A percentile compares a stretch with the other conserved stretches of the same genome.
Conservation (phyloP, 2,797 vertebrate genomes). For the Sphenodon punctatus region DNA sequence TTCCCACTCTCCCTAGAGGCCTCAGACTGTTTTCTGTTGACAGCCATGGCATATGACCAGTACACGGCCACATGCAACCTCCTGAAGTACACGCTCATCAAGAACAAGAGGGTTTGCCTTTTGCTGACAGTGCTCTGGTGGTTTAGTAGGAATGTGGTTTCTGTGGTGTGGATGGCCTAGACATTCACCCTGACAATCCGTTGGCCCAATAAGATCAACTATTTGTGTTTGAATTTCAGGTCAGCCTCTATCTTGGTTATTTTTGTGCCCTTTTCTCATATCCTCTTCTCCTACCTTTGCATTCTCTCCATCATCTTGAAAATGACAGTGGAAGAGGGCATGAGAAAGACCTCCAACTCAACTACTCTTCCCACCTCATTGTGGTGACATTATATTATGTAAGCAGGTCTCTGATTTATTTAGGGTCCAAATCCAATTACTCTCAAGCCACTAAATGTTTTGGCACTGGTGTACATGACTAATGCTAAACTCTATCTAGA, state of each 20-base stretch:
- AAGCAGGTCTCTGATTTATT: slow-evolving; percentile 38
- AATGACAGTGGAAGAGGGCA: background rate
- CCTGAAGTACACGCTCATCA: slow-evolving; percentile 40
- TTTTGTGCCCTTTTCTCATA: background rate
- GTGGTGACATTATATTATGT: slow-evolving; percentile 35
- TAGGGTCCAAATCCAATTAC: slow-evolving; percentile 32
- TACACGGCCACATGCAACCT: slow-evolving; percentile 36
- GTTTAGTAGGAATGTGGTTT: slow-evolving; percentile 58
- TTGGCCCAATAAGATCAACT: slow-evolving; percentile 13
- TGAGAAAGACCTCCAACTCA: background rate
- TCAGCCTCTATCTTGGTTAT: background rate
- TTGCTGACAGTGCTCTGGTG: slow-evolving; percentile 49
- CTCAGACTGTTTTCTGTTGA: slow-evolving; percentile 37
- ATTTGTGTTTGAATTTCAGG: slow-evolving; percentile 37
- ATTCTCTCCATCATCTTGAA: background rate
- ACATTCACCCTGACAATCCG: slow-evolving; percentile 24
- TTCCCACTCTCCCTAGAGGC: slow-evolving; percentile 37
- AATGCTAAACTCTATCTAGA: slow-evolving; percentile 67
- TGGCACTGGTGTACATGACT: slow-evolving; percentile 51
- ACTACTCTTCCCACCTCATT: background rate
- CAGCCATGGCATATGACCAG: slow-evolving; percentile 41
- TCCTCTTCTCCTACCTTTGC: background rate
- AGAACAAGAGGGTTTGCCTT: slow-evolving; percentile 32
- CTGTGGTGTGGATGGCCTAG: background rate
- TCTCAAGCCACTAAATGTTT: slow-evolving; percentile 22